Conservation (phyloP, 2,113 vertebrate genomes). For the Etheostoma cragini region DNA sequence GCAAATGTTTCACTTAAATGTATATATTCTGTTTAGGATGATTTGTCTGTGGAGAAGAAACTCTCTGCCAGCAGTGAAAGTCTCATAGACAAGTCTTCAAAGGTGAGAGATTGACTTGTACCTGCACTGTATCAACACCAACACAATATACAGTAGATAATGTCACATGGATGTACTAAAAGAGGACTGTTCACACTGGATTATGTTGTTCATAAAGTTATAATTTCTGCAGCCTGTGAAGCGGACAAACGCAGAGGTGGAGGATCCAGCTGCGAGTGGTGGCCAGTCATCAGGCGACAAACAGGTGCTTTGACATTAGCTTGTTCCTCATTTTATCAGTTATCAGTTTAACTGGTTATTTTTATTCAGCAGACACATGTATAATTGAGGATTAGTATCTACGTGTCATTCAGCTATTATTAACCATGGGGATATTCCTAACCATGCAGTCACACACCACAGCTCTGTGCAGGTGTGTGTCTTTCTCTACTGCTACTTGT, state of each 20-base stretch:
- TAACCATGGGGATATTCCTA: no score
- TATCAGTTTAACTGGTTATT: background rate
- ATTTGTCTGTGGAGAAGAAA: conserved; percentile 54
- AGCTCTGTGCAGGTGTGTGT: background rate
- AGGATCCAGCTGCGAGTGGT: conserved; percentile 26
- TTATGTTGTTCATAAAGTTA: background rate
- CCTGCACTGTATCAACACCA: background rate
- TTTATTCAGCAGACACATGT: background rate
- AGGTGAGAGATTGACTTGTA: conserved; percentile 47
- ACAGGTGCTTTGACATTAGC: conserved; percentile 52
- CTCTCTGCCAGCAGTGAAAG: conserved; percentile 44
- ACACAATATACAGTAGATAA: background rate
- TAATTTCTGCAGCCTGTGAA: conserved; percentile 42
- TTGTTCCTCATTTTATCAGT: background rate
- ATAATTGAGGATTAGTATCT: no score
- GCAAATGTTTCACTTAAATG: no score
- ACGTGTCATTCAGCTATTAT: no score
- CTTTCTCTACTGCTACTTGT: background rate
- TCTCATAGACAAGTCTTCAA: conserved; percentile 46
- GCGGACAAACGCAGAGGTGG: conserved; percentile 25
- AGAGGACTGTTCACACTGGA: fast-evolving
- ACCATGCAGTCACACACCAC: no score
- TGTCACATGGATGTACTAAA: background rate
- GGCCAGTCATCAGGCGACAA: conserved; percentile 51
- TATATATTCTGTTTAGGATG: conserved; percentile 58